Base-by-base conservation (phyloP, 2,797 vertebrate species). In the Schizopygopsis malacanthus region DNA sequence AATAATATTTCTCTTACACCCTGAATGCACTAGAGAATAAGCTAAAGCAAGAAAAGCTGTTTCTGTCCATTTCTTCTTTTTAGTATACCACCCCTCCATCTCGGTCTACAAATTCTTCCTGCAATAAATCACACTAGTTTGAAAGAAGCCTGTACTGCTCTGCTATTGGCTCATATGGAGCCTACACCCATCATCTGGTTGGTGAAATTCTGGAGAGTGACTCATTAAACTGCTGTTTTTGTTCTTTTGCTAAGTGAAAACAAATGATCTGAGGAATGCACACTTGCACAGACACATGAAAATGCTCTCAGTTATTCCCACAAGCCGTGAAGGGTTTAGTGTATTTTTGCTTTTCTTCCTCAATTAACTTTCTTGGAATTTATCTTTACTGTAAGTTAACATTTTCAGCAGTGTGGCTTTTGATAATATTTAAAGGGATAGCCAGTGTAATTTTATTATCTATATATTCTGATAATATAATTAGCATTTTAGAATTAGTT, bases 141-240 rank as follows among this genome's bases (percentile, higher is more conserved):
- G 61, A 88, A 47, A 86, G 65, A 56, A n/a, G 12, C 4, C 16
- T 3, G 41, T 15, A 10, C 67, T 81, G 72, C 39, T 67, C 39
- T 82, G 39, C 81, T 77, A 92, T 89, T 91, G 91, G 90, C 71
- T 82, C 18, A n/a, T 11, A n/a, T 67, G 56, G 52, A 56, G 85
- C 76, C 84, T 87, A 90, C 90, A 82, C 90, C 89, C 86, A 78
- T 83, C 54, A 56, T 65, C 84, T 88, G 87, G 71, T 86, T 87
- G 88, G 87, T 84, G 25, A 79, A 61, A 18, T 85, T 81, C 45
- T 72, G 63, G 77, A 84, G 85, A 86, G 87, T 82, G 56, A 84
- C 43, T 80, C n/a, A 41, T 78, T 79, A 78, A 79, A 85, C 59
- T 43, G 54, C 25, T 75, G 61, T 83, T 77, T 86, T 84, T 80